phyloP scores from a whole-genome alignment of 2,888 invertebrate species.

The Harpagoxenus sublaevis region DNA sequence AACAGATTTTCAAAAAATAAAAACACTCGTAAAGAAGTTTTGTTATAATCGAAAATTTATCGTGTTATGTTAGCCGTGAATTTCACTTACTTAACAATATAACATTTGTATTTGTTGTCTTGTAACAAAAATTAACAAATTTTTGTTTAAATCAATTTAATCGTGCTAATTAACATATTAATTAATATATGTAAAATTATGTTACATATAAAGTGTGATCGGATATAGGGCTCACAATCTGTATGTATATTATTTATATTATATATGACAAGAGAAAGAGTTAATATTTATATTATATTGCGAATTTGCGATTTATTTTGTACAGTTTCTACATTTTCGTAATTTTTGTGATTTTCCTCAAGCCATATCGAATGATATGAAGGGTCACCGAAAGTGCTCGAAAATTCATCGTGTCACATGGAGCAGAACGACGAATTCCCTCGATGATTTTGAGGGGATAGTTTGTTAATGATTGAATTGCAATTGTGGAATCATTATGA shows the following conservation, averaged over 20 bases:
- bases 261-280: neutral
- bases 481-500: slow-evolving; percentile 15
- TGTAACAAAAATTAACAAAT: neutral
- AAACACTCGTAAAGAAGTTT: neutral
- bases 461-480: neutral
- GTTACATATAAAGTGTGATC: neutral
- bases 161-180: neutral
- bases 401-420: neutral
- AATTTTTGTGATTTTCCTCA: neutral
- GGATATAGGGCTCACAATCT: neutral
- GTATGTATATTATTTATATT: neutral
- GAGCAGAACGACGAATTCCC: neutral
- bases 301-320: neutral
- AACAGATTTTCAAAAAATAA: neutral
- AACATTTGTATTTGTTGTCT: neutral
- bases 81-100: neutral
- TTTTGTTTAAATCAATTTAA: neutral
- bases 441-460: neutral
- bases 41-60: neutral
- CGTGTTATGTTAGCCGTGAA: neutral
- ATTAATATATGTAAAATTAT: neutral
- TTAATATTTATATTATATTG: neutral
- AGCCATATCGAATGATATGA: neutral
- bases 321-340: neutral
- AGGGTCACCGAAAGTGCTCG: neutral